Conservation (phyloP, 2,113 vertebrate genomes). For the Desmodus rotundus region DNA sequence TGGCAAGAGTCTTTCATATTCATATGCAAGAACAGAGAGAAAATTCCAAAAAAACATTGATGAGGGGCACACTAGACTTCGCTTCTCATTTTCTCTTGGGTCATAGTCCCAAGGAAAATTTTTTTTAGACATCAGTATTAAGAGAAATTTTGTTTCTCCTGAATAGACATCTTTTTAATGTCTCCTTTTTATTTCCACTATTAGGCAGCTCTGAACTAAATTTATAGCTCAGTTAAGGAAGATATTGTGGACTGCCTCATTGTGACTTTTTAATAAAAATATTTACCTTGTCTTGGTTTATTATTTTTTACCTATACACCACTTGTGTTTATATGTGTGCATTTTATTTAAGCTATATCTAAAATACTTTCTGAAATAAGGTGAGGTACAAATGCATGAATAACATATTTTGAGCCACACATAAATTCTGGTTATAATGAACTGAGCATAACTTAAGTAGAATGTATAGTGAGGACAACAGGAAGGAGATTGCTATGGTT, state of each 20-base stretch:
- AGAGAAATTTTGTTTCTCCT: neutral
- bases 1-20: neutral
- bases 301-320: neutral
- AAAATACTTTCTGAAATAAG: slow-evolving; percentile 23
- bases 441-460: neutral
- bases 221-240: neutral
- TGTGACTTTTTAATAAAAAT: neutral
- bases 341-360: neutral
- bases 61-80: neutral
- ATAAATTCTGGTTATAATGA: neutral
- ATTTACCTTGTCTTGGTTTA: neutral
- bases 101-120: neutral
- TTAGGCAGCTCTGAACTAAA: neutral
- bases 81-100: neutral
- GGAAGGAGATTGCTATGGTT: neutral
- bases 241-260: neutral
- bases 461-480: neutral
- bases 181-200: neutral
- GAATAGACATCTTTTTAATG: neutral
- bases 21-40: neutral
- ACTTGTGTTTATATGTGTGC: neutral
- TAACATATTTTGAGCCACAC: neutral
- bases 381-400: neutral
- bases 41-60: neutral
- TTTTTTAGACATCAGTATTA: neutral